phyloP scores from a whole-genome alignment of 2,888 invertebrate genomes.

The Heliconius hortense region DNA sequence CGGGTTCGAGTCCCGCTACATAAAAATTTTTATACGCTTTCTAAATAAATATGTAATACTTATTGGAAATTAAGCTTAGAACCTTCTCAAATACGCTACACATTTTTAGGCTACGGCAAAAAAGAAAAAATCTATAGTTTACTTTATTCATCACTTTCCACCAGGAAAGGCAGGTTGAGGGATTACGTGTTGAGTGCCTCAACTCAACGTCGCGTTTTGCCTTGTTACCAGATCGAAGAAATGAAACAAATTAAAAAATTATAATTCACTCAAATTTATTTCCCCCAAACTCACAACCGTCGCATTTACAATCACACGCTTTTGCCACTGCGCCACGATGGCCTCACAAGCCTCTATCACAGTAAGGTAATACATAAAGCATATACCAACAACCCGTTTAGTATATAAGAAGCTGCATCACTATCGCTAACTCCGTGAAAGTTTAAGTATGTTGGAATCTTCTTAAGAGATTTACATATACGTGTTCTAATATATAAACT shows the following conservation, averaged over 20 bases:
- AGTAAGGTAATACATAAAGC: not conserved
- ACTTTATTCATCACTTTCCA: not conserved
- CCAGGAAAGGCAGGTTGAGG: not conserved
- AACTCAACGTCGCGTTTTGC: not conserved
- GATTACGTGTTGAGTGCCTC: not conserved
- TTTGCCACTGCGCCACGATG: not conserved
- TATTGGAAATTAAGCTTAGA: too few relatives aligned
- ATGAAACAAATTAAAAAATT: too few relatives aligned
- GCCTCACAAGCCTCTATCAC: not conserved
- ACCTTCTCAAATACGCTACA: too few relatives aligned
- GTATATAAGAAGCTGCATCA: not conserved
- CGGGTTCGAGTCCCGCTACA: too few relatives aligned
- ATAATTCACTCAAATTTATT: too few relatives aligned
- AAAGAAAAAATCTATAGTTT: too few relatives aligned
- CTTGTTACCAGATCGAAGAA: not conserved
- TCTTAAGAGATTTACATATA: slow-evolving; percentile 21
- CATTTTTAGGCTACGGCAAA: too few relatives aligned
- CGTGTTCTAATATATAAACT: slow-evolving; percentile 22
- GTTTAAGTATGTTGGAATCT: slow-evolving; percentile 17
- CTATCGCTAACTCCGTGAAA: slow-evolving; percentile 10
- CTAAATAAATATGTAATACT: too few relatives aligned
- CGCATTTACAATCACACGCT: not conserved
- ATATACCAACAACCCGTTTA: not conserved
- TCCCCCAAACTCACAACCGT: not conserved
- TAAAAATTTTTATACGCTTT: too few relatives aligned